Conservation (phyloP, 2,888 invertebrate species). For the Stenolophus ochropezus region DNA sequence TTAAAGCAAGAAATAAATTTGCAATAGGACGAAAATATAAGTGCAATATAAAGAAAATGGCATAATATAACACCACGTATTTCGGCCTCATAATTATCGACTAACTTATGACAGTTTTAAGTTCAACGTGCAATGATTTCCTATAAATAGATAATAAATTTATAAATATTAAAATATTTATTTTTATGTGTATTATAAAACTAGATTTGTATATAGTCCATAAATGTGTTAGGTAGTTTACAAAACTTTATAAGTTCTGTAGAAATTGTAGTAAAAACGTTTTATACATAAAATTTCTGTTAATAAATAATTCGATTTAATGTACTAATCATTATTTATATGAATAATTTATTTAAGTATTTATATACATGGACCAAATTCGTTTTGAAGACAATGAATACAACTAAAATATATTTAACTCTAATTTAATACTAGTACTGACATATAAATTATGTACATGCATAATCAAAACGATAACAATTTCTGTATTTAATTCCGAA, state of each 20-base stretch:
- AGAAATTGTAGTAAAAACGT: conserved; percentile 46
- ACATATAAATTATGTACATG: conserved; percentile 39
- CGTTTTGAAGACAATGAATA: conserved; percentile 48
- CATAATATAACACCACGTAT: conserved; percentile 41
- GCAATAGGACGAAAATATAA: conserved; percentile 21
- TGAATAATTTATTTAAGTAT: conserved; percentile 48
- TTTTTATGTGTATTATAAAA: conserved; percentile 58
- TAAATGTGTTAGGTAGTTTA: conserved; percentile 45
- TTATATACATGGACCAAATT: conserved; percentile 55
- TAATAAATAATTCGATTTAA: conserved; percentile 39
- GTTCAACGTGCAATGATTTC: conserved; percentile 55
- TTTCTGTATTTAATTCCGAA: conserved; percentile 48
- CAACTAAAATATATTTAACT: conserved; percentile 45
- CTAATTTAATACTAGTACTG: conserved; percentile 40
- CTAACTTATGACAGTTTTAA: conserved; percentile 30
- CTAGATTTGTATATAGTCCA: conserved; percentile 58
- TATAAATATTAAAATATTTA: conserved; percentile 55
- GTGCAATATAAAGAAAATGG: conserved; percentile 28
- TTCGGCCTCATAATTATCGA: conserved; percentile 50
- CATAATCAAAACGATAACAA: conserved; percentile 51
- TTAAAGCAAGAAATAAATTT: conserved; percentile 23
- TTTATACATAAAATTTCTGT: conserved; percentile 48
- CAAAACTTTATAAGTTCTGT: conserved; percentile 38
- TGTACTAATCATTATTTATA: conserved; percentile 40
- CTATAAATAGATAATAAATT: conserved; percentile 57